A percentile compares a stretch with the other conserved stretches of the same genome.
Conservation (phyloP, 2,888 invertebrate species). For the Hipparchia semele region DNA sequence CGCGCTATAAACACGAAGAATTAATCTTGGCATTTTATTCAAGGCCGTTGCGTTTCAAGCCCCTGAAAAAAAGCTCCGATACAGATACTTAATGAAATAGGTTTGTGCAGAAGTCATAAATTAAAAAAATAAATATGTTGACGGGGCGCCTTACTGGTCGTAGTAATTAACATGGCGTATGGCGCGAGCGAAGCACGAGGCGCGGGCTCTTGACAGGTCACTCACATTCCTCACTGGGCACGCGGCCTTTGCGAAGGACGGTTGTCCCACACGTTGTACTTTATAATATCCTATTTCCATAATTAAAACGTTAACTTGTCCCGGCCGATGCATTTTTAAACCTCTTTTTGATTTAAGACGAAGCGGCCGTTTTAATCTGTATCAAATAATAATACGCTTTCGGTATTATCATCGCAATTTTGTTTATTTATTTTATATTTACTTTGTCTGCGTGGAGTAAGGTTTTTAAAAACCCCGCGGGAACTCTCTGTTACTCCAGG, state of each 20-base stretch:
- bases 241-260: conserved; percentile 75
- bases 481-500: too few species aligned
- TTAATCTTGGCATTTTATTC: conserved; percentile 72
- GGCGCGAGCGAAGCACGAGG: conserved; percentile 57
- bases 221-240: conserved; percentile 60
- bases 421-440: conserved; percentile 7
- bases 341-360: conserved; percentile 2
- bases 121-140: conserved; percentile 70
- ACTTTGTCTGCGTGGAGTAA: too few species aligned
- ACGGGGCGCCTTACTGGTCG: conserved; percentile 74
- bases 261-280: conserved; percentile 49
- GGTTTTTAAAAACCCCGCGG: too few species aligned
- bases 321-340: conserved; percentile 15
- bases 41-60: conserved; percentile 55
- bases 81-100: conserved; percentile 65
- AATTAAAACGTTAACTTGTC: conserved; percentile 33
- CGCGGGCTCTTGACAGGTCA: conserved; percentile 63
- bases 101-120: conserved; percentile 65
- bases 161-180: conserved; percentile 75
- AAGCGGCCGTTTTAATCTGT: conserved; percentile 27
- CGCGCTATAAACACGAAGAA: conserved; percentile 66
- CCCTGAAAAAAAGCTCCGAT: conserved; percentile 55
- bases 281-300: conserved; percentile 35
- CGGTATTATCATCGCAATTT: conserved; percentile 12
- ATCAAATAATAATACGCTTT: conserved; percentile 27